Evolutionary conservation across 2,797 vertebrate genomes (phyloP).

Genomic region (Centropyge bicolor): DNA sequence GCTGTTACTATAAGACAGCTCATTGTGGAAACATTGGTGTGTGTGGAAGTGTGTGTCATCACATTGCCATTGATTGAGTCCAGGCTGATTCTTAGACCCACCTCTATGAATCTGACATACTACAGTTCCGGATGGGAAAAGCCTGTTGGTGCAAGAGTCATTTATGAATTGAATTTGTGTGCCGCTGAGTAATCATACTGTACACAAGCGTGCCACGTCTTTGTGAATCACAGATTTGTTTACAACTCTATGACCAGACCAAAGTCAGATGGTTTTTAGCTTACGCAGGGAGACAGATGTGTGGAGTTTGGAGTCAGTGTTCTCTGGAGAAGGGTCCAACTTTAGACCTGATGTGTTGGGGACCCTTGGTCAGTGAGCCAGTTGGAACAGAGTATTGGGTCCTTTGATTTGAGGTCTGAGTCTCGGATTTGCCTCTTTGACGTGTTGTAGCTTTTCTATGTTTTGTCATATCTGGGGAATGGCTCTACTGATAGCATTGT

Average conservation of each 20-base stretch:
- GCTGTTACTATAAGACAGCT: neutral
- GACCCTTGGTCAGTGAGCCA: neutral
- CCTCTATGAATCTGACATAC: neutral
- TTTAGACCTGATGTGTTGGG: neutral
- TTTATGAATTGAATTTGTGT: neutral
- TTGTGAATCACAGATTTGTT: conserved; percentile 49
- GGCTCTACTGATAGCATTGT: no score
- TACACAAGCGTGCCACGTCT: conserved; percentile 35
- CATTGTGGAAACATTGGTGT: neutral
- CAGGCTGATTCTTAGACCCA: neutral
- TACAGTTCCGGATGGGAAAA: neutral
- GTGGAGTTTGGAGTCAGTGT: neutral
- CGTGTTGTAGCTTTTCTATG: no score
- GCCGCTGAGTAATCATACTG: conserved; percentile 1
- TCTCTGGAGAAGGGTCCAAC: neutral
- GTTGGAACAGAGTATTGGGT: neutral
- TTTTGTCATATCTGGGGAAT: no score
- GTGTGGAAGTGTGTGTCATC: conserved; percentile 26
- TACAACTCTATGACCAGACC: conserved; percentile 2
- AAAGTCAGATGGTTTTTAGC: neutral
- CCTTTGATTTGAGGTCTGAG: no score
- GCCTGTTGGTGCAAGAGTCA: neutral
- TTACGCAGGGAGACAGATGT: conserved; percentile 8
- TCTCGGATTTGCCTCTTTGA: no score
- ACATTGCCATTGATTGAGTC: conserved; percentile 17